Evolutionary conservation across 1,140 invertebrate genomes (phyloP).

Genomic region (Drosophila triauraria): DNA sequence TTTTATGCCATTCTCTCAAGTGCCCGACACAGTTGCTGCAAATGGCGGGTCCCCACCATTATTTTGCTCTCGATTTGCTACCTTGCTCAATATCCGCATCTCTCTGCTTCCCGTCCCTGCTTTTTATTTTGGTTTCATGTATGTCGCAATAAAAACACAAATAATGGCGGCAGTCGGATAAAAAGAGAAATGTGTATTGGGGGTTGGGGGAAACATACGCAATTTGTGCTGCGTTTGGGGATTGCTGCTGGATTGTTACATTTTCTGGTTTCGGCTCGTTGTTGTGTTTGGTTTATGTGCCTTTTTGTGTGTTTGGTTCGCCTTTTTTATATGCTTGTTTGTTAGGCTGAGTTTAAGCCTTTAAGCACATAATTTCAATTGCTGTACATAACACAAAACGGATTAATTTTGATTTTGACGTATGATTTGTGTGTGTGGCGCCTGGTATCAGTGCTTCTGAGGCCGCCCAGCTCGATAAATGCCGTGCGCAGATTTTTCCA

Average conservation of each 20-base stretch:
- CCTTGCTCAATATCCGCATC: slow-evolving; percentile 30
- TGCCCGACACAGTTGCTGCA: slow-evolving; percentile 74
- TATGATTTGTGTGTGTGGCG: slow-evolving; percentile 56
- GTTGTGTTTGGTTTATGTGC: slow-evolving; percentile 40
- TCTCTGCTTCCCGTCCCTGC: slow-evolving; percentile 15
- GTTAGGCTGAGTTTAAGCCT: slow-evolving; percentile 70
- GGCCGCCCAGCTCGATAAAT: slow-evolving; percentile 24
- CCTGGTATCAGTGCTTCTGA: slow-evolving; percentile 18
- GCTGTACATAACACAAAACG: slow-evolving; percentile 77
- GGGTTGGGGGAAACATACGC: slow-evolving; percentile 53
- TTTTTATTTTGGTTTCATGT: slow-evolving; percentile 73
- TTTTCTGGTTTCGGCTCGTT: slow-evolving; percentile 45
- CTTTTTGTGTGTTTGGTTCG: slow-evolving; percentile 17
- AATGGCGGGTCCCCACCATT: slow-evolving; percentile 52
- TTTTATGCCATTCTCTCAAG: slow-evolving; percentile 69
- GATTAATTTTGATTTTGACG: slow-evolving; percentile 82
- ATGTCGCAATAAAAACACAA: slow-evolving; percentile 78
- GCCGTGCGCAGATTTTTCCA: slow-evolving; percentile 34
- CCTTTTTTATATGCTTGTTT: slow-evolving; percentile 64
- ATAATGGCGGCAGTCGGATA: slow-evolving; percentile 66
- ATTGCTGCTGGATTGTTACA: slow-evolving; percentile 53
- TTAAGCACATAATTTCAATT: slow-evolving; percentile 83
- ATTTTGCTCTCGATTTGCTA: slow-evolving; percentile 50
- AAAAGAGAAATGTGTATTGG: slow-evolving; percentile 46
- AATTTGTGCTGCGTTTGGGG: slow-evolving; percentile 74